Conservation (phyloP, 2,888 invertebrate genomes). For the Microplitis deprimator region DNA sequence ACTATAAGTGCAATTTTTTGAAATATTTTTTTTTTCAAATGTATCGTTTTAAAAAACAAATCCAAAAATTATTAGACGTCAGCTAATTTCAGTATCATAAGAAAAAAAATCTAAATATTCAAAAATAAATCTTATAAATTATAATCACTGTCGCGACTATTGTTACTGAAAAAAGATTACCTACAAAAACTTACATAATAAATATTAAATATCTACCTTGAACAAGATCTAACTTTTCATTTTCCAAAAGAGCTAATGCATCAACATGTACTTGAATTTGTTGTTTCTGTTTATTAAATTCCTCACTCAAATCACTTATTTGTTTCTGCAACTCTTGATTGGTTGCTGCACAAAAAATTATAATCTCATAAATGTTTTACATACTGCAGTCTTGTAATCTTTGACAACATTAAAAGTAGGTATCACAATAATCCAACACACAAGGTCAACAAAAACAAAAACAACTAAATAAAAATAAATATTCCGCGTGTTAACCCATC, state of each 20-base stretch:
- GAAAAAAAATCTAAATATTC: not conserved
- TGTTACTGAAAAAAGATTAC: not conserved
- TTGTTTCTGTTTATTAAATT: slow-evolving; percentile 63
- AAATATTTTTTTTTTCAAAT: too few relatives aligned
- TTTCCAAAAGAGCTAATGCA: slow-evolving; percentile 76
- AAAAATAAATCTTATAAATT: slow-evolving; percentile 20
- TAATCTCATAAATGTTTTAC: slow-evolving; percentile 25
- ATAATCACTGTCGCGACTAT: not conserved
- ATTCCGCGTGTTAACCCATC: slow-evolving; percentile 56
- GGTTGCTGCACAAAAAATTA: slow-evolving; percentile 38
- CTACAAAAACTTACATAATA: not conserved
- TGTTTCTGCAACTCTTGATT: slow-evolving; percentile 63
- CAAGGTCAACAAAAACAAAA: slow-evolving; percentile 30
- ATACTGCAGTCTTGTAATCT: slow-evolving; percentile 59
- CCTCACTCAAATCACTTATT: slow-evolving; percentile 65
- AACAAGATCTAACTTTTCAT: slow-evolving; percentile 79
- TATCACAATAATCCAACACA: slow-evolving; percentile 56
- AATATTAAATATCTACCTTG: slow-evolving; percentile 72
- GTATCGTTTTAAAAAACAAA: too few relatives aligned
- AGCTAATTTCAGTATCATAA: too few relatives aligned
- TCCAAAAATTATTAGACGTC: too few relatives aligned
- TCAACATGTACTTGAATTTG: slow-evolving; percentile 74
- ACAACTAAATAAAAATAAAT: slow-evolving; percentile 24
- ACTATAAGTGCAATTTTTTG: too few relatives aligned
- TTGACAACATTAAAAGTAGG: slow-evolving; percentile 71